Evolutionary conservation across 1,140 invertebrate species (phyloP).

Genomic region (Drosophila truncata): DNA sequence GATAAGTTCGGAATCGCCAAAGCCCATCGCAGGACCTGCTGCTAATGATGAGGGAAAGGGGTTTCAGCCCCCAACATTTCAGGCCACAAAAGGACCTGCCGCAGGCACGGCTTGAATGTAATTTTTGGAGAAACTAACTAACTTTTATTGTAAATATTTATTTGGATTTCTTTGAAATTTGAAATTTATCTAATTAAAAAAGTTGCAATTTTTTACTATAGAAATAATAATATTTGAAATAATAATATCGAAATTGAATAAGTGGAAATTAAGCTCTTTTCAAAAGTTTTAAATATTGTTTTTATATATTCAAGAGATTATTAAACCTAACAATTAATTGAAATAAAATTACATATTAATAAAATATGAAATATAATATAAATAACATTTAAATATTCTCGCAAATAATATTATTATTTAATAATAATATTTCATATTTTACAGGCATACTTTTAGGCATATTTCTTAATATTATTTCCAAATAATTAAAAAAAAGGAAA

Average conservation of each 20-base stretch:
- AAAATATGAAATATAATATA: too few species aligned
- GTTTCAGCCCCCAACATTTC: not conserved
- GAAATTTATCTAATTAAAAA: too few species aligned
- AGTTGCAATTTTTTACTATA: too few species aligned
- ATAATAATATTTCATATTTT: not conserved
- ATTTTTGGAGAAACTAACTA: not conserved
- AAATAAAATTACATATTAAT: too few species aligned
- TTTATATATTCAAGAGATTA: too few species aligned
- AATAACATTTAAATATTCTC: not conserved
- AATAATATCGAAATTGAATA: too few species aligned
- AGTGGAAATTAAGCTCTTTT: too few species aligned
- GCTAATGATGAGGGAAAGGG: not conserved
- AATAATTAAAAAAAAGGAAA: not conserved
- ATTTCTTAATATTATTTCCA: too few species aligned
- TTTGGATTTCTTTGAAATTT: too few species aligned
- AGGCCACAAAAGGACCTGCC: not conserved
- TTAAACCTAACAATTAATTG: too few species aligned
- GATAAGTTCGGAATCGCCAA: slow-evolving; percentile 15
- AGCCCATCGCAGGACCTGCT: not conserved
- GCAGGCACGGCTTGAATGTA: not conserved
- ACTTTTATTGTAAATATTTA: not conserved
- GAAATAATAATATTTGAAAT: not conserved
- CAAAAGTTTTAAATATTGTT: too few species aligned
- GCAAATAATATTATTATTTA: not conserved
- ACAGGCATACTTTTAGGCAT: slow-evolving; percentile 2